A percentile compares a stretch with the other conserved stretches of the same genome.
Conservation (phyloP, 2,888 invertebrate genomes). For the Parasteatoda lunata region DNA sequence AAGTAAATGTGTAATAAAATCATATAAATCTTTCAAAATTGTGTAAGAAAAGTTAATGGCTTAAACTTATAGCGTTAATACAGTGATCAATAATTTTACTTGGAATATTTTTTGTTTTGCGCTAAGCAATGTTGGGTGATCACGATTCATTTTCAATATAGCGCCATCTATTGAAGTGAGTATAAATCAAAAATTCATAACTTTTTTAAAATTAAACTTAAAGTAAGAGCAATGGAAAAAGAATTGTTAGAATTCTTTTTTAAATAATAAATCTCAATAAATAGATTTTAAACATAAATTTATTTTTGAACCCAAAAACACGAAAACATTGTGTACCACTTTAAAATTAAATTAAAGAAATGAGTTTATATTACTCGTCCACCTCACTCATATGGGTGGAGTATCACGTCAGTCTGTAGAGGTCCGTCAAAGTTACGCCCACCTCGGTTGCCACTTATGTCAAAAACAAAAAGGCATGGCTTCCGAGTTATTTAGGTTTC, state of each 20-base stretch:
- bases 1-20: too few species aligned
- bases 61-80: too few species aligned
- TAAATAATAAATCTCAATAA: background rate
- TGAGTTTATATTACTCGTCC: background rate
- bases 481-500: background rate
- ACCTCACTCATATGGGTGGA: background rate
- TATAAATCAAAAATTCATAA: too few species aligned
- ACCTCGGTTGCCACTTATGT: background rate
- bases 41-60: too few species aligned
- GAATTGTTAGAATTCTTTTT: background rate
- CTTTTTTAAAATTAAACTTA: background rate
- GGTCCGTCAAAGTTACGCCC: background rate
- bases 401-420: constrained; percentile 13
- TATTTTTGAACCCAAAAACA: background rate
- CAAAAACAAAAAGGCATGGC: background rate
- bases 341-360: background rate
- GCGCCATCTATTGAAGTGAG: too few species aligned
- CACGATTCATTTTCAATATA: too few species aligned
- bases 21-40: too few species aligned
- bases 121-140: too few species aligned
- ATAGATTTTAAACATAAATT: background rate
- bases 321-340: background rate
- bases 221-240: background rate
- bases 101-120: too few species aligned
- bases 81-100: too few species aligned